A percentile compares a stretch with the other conserved stretches of the same genome.
These are phyloP conservation scores for Trachelus troglodyta DNA, from an alignment of 2,888 invertebrate genomes.

Conservation along the genomic window DNA sequence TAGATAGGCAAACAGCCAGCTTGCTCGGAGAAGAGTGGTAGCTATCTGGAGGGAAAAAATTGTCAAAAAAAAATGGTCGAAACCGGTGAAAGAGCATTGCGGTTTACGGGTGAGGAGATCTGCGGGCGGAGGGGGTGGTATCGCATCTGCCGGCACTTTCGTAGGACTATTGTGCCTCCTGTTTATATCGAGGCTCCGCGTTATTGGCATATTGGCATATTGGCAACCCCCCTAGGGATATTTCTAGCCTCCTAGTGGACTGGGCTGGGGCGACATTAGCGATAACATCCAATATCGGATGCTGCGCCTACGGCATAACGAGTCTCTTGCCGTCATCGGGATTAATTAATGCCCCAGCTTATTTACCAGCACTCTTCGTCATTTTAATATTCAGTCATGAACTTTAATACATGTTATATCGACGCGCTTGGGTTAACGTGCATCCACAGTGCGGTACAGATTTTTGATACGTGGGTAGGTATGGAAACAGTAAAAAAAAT, in stretches of 20 bases:
- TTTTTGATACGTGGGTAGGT: not conserved
- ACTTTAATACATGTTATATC: not conserved
- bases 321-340: slow-evolving; percentile 1
- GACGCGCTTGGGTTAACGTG: not conserved
- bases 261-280: not conserved
- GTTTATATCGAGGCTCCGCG: slow-evolving; percentile 35
- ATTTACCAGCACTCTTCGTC: not conserved
- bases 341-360: not conserved
- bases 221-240: not conserved
- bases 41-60: slow-evolving; percentile 18
- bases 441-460: not conserved
- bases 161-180: slow-evolving; percentile 33
- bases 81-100: slow-evolving; percentile 37
- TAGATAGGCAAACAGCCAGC: not conserved
- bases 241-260: not conserved
- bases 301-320: not conserved
- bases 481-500: not conserved
- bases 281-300: slow-evolving; percentile 1
- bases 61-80: slow-evolving; percentile 31
- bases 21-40: not conserved
- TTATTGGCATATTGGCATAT: slow-evolving; percentile 40
- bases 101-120: slow-evolving; percentile 21
- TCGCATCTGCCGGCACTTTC: slow-evolving; percentile 49
- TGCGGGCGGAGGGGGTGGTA: slow-evolving; percentile 20
- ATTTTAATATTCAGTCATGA: not conserved